These are phyloP conservation scores for Darevskia nairensis DNA, from an alignment of 2,797 vertebrate genomes.

Conservation along the genomic window DNA sequence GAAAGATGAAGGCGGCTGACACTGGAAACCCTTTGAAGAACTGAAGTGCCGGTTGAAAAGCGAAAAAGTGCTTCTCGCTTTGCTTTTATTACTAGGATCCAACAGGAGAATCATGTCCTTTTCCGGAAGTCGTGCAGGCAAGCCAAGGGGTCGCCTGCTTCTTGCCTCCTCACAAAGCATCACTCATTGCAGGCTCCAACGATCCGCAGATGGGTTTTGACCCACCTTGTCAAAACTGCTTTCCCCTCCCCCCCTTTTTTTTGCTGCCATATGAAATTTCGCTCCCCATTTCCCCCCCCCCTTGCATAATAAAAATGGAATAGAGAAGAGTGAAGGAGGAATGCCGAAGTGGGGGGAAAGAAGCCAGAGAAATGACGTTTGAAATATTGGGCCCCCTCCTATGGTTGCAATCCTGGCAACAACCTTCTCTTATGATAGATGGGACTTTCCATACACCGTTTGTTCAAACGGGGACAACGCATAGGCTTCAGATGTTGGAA, in stretches of 20 bases:
- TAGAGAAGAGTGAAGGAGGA: neutral
- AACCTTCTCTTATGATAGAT: neutral
- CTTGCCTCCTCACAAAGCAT: neutral
- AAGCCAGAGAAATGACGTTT: neutral
- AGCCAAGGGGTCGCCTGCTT: neutral
- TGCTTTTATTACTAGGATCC: neutral
- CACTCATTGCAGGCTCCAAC: neutral
- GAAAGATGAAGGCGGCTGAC: constrained; percentile 9
- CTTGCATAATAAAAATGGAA: neutral
- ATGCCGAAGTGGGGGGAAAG: neutral
- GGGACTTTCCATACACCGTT: neutral
- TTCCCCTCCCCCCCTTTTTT: neutral
- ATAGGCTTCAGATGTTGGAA: neutral
- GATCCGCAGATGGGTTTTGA: neutral
- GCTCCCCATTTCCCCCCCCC: no score
- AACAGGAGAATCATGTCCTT: neutral
- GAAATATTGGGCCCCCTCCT: neutral
- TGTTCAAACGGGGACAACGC: neutral
- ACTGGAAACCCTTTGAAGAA: constrained; percentile 19
- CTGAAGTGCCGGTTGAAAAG: constrained; percentile 14
- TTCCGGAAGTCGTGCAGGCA: neutral
- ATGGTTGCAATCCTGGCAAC: neutral
- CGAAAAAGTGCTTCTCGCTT: neutral
- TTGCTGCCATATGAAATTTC: neutral
- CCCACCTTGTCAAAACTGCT: neutral